Evolutionary conservation across 2,797 vertebrate species (phyloP), one percentile per base, ranked within the genome.

Genomic region (Triplophysa yarkandensis): DNA sequence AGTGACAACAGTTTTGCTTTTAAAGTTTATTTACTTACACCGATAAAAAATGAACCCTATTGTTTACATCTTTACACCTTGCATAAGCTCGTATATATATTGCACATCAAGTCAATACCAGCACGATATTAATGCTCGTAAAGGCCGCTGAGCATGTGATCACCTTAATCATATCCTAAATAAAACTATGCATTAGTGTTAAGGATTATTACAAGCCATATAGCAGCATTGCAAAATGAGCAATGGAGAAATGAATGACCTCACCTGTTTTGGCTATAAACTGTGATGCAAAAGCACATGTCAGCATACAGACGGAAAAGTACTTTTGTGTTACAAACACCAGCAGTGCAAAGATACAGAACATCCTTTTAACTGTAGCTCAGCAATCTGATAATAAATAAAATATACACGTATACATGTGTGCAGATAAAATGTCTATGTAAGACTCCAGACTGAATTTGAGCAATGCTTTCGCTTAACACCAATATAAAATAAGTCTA

Each of bases 11-110:
- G 2, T 17, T 46, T 43, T 43, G 25, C 28, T 57, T 63, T 72
- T 66, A 7, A 80, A 71, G 63, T 17, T 4, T 55, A 58, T 82
- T 82, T 82, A 82, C 71, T 82, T 73, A 78, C 72, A 77, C 25
- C 58, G 16, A 78, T 78, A 76, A 50, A 80, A 74, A 75, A 17
- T 34, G 2, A 69, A 62, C 66, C 44, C 8, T n/a, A 71, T 43
- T 48, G 66, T 74, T 55, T 68, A 67, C 70, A 72, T 67, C 50
- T 73, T 68, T 63, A 61, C 65, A 50, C n/a, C 36, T 62, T 74
- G 70, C 67, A 82, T 46, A 55, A 67, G 54, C 63, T n/a, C n/a
- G 39, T 58, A 52, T 75, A 75, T 61, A 23, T 25, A 61, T 62
- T 75, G 43, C 72, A 66, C 72, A 67, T n/a, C n/a, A 57, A 17